Evolutionary conservation across 1,140 invertebrate species (phyloP).

Genomic region (Caerostris darwini): DNA sequence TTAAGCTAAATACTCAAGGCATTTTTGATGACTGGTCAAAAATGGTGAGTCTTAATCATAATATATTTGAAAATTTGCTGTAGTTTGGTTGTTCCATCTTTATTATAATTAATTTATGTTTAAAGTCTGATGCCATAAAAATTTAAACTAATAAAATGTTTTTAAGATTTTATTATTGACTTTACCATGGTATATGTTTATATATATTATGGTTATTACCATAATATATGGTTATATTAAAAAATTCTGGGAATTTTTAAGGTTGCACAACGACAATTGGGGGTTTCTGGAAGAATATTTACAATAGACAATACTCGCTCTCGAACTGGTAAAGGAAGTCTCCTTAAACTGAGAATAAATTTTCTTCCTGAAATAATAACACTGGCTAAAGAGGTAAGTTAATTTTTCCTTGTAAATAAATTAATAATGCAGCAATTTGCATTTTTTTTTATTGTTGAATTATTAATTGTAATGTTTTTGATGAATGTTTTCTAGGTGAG

Average conservation of each 20-base stretch:
- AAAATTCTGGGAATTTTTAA: conserved; percentile 56
- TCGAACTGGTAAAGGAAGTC: conserved; percentile 91
- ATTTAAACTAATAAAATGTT: no score
- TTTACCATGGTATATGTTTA: no score
- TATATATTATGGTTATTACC: no score
- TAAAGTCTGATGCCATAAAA: no score
- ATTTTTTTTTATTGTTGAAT: background rate
- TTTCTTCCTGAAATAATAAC: conserved; percentile 99
- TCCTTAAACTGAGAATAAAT: conserved; percentile 97
- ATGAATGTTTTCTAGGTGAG: conserved; percentile 86
- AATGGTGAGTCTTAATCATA: conserved; percentile 82
- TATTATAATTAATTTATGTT: no score
- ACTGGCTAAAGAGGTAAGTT: conserved; percentile 93
- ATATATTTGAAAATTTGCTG: no score
- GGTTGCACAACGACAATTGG: conserved; percentile 96
- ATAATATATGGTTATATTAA: no score
- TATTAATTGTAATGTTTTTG: background rate
- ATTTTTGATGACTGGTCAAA: conserved; percentile 99
- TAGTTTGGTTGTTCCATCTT: no score
- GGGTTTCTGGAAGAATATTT: conserved; percentile 96
- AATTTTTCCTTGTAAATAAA: background rate
- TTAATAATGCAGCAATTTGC: background rate
- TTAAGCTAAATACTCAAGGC: conserved; percentile 96
- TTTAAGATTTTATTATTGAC: no score
- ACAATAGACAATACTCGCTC: conserved; percentile 91